Percentiles rank a stretch among this genome's conserved stretches.
Evolutionary conservation across 64 coral and sea anemone species (phyloP).

Genomic region (Actinia tenebrosa): DNA sequence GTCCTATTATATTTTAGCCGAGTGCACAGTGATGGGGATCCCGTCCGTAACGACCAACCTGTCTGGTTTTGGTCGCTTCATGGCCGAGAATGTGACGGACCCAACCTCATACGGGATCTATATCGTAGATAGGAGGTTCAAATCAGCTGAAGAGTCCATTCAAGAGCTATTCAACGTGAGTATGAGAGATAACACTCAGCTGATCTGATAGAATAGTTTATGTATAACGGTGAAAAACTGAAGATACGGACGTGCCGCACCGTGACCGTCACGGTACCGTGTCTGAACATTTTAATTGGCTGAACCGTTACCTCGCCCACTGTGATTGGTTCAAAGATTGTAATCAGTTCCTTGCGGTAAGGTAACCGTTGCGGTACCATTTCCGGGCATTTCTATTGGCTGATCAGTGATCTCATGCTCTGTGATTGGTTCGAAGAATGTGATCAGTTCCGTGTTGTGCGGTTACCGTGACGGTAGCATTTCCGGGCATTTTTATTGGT

Average conservation of each 20-base stretch:
- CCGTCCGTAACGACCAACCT: slow-evolving; percentile 89
- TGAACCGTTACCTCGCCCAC: background rate
- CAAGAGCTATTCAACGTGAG: slow-evolving; percentile 68
- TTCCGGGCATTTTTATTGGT: too few relatives aligned
- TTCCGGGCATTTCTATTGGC: too few relatives aligned
- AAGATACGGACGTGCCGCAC: background rate
- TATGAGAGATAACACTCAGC: background rate
- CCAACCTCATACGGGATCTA: slow-evolving; percentile 95
- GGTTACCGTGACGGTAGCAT: too few relatives aligned
- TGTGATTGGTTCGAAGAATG: too few relatives aligned
- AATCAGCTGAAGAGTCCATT: slow-evolving; percentile 81
- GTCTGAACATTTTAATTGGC: too few relatives aligned
- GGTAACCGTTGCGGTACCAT: too few relatives aligned
- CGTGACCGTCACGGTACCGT: too few relatives aligned
- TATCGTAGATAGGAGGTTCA: slow-evolving; percentile 86
- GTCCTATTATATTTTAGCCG: slow-evolving; percentile 24
- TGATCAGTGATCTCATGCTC: too few relatives aligned
- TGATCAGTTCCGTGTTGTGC: too few relatives aligned
- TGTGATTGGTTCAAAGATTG: too few relatives aligned
- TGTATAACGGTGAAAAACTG: background rate
- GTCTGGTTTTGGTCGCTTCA: slow-evolving; percentile 97
- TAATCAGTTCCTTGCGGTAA: too few relatives aligned
- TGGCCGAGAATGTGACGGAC: slow-evolving; percentile 93
- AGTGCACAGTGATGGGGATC: slow-evolving; percentile 96
- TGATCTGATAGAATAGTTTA: background rate